A percentile compares a stretch with the other conserved stretches of the same genome.
These are phyloP conservation scores for Sorex maritimensis DNA, from an alignment of 2,797 vertebrate species.

Conservation along the genomic window DNA sequence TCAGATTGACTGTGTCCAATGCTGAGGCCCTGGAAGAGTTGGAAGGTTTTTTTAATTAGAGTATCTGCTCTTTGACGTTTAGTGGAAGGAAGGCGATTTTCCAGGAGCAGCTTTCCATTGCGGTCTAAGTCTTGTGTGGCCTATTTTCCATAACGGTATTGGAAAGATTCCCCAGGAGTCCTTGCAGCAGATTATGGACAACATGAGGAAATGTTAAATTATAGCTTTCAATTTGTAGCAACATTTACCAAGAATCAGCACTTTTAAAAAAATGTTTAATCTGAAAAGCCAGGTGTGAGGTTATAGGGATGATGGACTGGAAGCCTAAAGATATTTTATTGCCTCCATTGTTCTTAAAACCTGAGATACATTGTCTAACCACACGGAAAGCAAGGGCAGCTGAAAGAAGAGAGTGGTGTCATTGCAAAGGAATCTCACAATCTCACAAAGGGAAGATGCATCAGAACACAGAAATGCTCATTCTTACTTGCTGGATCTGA, in stretches of 20 bases:
- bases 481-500: neutral
- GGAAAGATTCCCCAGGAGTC: constrained; percentile 28
- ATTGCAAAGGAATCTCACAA: constrained; percentile 11
- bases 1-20: neutral
- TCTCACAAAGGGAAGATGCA: neutral
- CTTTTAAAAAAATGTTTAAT: neutral
- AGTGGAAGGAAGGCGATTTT: constrained; percentile 14
- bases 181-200: neutral
- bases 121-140: constrained; percentile 37
- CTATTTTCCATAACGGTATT: constrained; percentile 58
- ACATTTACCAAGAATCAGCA: neutral
- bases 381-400: neutral
- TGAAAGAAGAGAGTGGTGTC: neutral
- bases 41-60: constrained; percentile 53
- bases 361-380: neutral
- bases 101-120: constrained; percentile 27
- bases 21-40: neutral
- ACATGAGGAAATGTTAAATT: neutral
- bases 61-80: constrained; percentile 30
- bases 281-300: constrained; percentile 2
- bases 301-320: neutral
- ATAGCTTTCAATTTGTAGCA: neutral
- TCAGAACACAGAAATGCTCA: neutral
- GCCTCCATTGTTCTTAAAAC: neutral
- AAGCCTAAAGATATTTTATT: neutral